Percentiles rank a stretch among this genome's conserved stretches.
Evolutionary conservation across 2,113 vertebrate species (phyloP).

Genomic region (Serilophus lunatus): DNA sequence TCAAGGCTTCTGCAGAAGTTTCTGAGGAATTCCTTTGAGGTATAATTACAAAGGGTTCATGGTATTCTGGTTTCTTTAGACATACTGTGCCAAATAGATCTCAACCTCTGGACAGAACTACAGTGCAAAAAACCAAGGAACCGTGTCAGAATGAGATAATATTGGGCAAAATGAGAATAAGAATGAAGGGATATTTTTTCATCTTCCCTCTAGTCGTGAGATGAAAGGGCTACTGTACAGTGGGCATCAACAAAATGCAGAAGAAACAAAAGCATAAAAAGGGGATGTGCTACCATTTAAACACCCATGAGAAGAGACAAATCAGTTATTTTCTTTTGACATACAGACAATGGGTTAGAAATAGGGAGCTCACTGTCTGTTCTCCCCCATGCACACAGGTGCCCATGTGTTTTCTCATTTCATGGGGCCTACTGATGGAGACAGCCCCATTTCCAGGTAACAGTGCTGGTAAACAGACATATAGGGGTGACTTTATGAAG

Average conservation of each 20-base stretch:
- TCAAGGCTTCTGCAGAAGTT: constrained; percentile 81
- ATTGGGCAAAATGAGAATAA: background rate
- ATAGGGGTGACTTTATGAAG: background rate
- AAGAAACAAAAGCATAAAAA: background rate
- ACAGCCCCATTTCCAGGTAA: background rate
- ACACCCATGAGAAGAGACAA: background rate
- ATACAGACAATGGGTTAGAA: background rate
- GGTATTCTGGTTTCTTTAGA: background rate
- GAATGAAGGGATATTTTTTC: background rate
- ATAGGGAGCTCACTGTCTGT: background rate
- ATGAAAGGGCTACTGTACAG: background rate
- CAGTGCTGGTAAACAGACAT: background rate
- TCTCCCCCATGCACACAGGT: background rate
- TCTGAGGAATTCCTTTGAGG: constrained; percentile 83
- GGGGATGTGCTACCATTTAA: background rate
- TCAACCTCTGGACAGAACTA: background rate
- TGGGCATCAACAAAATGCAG: background rate
- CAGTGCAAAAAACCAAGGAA: background rate
- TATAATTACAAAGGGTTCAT: constrained; percentile 30
- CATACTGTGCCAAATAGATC: background rate
- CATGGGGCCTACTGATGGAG: background rate
- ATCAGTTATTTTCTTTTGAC: background rate
- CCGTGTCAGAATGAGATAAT: background rate
- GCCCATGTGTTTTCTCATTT: background rate
- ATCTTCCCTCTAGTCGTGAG: background rate